These are phyloP conservation scores for Cromileptes altivelis DNA, from an alignment of 2,113 vertebrate species.

Conservation along the genomic window DNA sequence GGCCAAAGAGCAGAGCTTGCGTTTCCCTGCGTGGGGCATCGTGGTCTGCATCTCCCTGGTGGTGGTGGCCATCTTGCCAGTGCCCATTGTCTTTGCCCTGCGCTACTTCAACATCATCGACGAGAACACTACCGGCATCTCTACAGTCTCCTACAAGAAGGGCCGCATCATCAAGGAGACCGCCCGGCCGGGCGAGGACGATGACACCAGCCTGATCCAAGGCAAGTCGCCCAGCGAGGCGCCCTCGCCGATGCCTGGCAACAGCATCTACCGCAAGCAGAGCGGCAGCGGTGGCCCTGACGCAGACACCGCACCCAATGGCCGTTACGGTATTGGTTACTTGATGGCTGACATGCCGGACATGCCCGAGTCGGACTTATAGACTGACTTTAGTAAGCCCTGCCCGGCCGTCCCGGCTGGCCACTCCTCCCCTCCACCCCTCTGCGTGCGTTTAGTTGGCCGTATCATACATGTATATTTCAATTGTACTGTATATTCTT, in stretches of 20 bases:
- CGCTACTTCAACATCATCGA: slow-evolving; percentile 91
- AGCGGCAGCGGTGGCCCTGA: slow-evolving; percentile 78
- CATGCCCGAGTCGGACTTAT: slow-evolving; percentile 96
- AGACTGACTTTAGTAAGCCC: slow-evolving; percentile 68
- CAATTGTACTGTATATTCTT: slow-evolving; percentile 73
- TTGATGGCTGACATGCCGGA: slow-evolving; percentile 94
- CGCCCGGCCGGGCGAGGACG: slow-evolving; percentile 87
- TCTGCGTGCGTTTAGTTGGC: slow-evolving; percentile 64
- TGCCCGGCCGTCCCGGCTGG: slow-evolving; percentile 21
- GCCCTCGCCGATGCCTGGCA: slow-evolving; percentile 91
- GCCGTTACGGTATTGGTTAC: slow-evolving; percentile 95
- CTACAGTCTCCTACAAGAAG: slow-evolving; percentile 94
- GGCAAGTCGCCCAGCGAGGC: slow-evolving; percentile 91
- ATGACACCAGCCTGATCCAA: slow-evolving; percentile 92
- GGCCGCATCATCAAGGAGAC: slow-evolving; percentile 93
- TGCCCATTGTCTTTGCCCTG: slow-evolving; percentile 90
- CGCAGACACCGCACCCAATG: slow-evolving; percentile 90
- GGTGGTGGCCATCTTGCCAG: slow-evolving; percentile 89
- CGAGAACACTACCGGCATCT: slow-evolving; percentile 85
- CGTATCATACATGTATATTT: slow-evolving; percentile 64
- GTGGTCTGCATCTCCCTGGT: slow-evolving; percentile 91
- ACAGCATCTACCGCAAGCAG: slow-evolving; percentile 94
- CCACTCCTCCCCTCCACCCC: slow-evolving; percentile 23
- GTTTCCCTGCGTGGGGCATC: slow-evolving; percentile 92
- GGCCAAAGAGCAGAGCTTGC: slow-evolving; percentile 88